These are phyloP conservation scores for Tetraneura akinire DNA, from an alignment of 1,140 invertebrate genomes.

Conservation along the genomic window DNA sequence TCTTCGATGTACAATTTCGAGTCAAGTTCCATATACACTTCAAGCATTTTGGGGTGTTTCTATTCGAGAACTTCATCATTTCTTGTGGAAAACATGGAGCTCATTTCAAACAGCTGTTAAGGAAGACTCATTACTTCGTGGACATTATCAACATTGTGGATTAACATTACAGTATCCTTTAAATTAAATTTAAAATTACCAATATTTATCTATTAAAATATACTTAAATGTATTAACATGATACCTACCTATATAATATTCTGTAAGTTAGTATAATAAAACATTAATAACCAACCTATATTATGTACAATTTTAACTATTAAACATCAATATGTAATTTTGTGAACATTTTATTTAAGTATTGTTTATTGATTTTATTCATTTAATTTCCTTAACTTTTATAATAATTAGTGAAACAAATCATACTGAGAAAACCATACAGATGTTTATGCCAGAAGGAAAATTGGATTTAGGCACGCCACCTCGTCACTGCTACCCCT, in stretches of 20 bases:
- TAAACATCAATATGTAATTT: not conserved
- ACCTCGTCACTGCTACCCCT: slow-evolving; percentile 71
- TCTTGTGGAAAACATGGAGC: slow-evolving; percentile 72
- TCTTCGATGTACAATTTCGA: slow-evolving; percentile 66
- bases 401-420: slow-evolving; percentile 59
- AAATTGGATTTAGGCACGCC: slow-evolving; percentile 70
- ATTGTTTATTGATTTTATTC: not conserved
- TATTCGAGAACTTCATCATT: slow-evolving; percentile 72
- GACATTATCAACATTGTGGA: slow-evolving; percentile 62
- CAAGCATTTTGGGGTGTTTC: slow-evolving; percentile 76
- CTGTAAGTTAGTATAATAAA: no score
- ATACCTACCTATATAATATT: no score
- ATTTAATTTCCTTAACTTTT: slow-evolving; percentile 52
- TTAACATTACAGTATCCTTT: slow-evolving; percentile 56
- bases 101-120: slow-evolving; percentile 65
- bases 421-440: slow-evolving; percentile 69
- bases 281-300: no score
- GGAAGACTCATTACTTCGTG: slow-evolving; percentile 64
- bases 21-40: slow-evolving; percentile 72
- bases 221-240: no score
- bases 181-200: not conserved
- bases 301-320: no score
- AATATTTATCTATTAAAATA: no score
- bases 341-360: not conserved
- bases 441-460: slow-evolving; percentile 65